Conservation (phyloP, 2,113 vertebrate genomes). For the Caloenas nicobarica region DNA sequence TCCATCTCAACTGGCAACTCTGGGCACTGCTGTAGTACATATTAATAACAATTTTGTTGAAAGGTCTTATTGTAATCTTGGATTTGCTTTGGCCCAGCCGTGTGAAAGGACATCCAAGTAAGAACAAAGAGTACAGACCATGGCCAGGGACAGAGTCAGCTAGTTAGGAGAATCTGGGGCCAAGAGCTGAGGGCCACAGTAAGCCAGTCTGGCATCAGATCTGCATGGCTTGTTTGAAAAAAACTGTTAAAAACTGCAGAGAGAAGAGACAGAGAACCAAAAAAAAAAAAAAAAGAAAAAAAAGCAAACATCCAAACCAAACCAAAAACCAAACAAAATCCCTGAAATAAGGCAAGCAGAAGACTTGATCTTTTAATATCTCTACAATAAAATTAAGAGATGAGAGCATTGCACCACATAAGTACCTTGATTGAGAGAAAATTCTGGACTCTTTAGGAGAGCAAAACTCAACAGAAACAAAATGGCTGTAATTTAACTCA, state of each 20-base stretch:
- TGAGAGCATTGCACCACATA: background rate
- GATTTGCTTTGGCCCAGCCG: constrained; percentile 32
- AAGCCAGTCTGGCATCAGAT: background rate
- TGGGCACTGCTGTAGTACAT: background rate
- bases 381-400: background rate
- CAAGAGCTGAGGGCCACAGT: background rate
- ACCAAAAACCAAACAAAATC: background rate
- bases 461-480: background rate
- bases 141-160: constrained; percentile 4
- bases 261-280: background rate
- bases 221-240: background rate
- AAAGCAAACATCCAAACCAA: too few species aligned
- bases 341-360: background rate
- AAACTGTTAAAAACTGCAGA: background rate
- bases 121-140: constrained; percentile 6
- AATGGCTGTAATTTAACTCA: background rate
- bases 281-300: too few species aligned
- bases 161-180: background rate
- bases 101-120: constrained; percentile 23
- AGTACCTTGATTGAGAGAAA: background rate
- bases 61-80: constrained; percentile 46
- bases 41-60: constrained; percentile 54
- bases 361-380: background rate
- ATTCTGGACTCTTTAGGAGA: background rate
- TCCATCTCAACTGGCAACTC: background rate